These are phyloP conservation scores for Opisthocomus hoazin DNA, from an alignment of 2,113 vertebrate genomes.

Conservation along the genomic window DNA sequence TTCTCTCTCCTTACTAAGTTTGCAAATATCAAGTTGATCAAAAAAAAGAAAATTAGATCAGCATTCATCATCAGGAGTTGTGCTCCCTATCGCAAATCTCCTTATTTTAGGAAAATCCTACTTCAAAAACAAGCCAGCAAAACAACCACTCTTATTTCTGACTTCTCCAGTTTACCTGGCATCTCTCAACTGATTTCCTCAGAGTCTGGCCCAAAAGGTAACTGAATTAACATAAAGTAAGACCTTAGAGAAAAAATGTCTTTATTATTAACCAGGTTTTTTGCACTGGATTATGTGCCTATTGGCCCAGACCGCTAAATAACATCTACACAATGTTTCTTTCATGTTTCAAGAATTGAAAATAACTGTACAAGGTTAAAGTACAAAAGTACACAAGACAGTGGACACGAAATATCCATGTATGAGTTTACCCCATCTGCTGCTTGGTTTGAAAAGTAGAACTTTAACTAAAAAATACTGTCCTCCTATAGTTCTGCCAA, in stretches of 20 bases:
- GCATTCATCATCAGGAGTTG: fast-evolving
- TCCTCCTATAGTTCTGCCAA: constrained; percentile 73
- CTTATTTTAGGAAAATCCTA: neutral
- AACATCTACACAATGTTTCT: constrained; percentile 82
- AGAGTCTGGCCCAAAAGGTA: neutral
- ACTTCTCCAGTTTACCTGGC: neutral
- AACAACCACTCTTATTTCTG: neutral
- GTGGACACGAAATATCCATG: constrained; percentile 78
- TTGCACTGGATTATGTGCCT: constrained; percentile 75
- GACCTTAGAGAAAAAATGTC: constrained; percentile 74
- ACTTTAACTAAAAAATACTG: constrained; percentile 78
- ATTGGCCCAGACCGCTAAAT: constrained; percentile 74
- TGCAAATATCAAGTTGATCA: neutral
- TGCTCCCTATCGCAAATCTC: neutral
- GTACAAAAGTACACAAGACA: constrained; percentile 85
- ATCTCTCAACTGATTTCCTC: neutral
- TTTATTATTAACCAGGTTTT: constrained; percentile 77
- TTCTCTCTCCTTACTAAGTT: neutral
- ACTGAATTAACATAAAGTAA: constrained; percentile 50
- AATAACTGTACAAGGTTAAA: constrained; percentile 86
- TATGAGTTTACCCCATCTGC: constrained; percentile 71
- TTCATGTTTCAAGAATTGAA: constrained; percentile 84
- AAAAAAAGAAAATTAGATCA: neutral
- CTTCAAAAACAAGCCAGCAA: neutral
- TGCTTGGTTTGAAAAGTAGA: constrained; percentile 76